Evolutionary conservation across 1,140 invertebrate species (phyloP).

Genomic region (Brachystomella parvula): DNA sequence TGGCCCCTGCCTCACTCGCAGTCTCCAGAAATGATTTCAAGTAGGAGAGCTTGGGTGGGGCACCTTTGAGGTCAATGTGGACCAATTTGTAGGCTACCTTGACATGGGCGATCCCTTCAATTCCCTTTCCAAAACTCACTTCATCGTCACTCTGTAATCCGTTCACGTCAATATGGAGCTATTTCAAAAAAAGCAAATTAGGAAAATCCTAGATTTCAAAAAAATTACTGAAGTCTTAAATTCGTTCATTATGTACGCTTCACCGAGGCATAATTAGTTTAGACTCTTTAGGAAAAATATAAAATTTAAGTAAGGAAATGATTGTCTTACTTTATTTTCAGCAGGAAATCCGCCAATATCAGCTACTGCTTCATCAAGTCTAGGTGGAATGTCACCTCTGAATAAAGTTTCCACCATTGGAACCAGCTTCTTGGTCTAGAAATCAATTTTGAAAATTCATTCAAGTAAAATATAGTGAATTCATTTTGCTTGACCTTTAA

Average conservation of each 20-base stretch:
- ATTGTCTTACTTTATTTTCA: not conserved
- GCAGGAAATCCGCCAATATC: not conserved
- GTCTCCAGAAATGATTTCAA: slow-evolving; percentile 64
- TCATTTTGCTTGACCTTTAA: not conserved
- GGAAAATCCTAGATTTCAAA: not conserved
- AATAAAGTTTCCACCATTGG: not conserved
- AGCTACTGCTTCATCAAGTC: not conserved
- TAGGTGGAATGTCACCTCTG: not conserved
- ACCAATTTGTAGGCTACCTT: slow-evolving; percentile 48
- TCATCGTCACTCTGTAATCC: too few relatives aligned
- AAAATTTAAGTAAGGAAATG: not conserved
- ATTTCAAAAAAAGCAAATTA: too few relatives aligned
- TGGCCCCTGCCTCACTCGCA: slow-evolving; percentile 58
- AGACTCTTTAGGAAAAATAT: not conserved
- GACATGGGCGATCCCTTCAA: too few relatives aligned
- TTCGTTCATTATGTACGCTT: not conserved
- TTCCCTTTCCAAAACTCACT: too few relatives aligned
- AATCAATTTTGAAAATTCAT: not conserved
- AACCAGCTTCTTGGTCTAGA: not conserved
- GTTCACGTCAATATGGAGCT: too few relatives aligned
- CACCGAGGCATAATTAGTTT: not conserved
- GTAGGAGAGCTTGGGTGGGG: slow-evolving; percentile 63
- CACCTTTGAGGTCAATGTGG: slow-evolving; percentile 85
- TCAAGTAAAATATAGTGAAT: too few relatives aligned
- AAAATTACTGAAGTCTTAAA: not conserved